Evolutionary conservation across 2,888 invertebrate species (phyloP).

Genomic region (Athetis lepigone): DNA sequence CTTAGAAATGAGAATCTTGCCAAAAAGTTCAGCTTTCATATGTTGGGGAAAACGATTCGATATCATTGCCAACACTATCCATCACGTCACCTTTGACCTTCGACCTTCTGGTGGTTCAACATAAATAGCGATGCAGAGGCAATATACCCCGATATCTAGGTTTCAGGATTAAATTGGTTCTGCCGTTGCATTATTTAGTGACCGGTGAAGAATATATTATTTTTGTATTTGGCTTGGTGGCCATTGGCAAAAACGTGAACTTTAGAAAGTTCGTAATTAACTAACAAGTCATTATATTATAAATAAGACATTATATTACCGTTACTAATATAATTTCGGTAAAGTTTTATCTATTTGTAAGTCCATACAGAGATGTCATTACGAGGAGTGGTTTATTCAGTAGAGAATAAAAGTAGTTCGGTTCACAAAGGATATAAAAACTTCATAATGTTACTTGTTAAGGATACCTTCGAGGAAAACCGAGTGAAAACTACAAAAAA

Average conservation of each 20-base stretch:
- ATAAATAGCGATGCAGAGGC: background rate
- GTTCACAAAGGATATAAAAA: conserved; percentile 23
- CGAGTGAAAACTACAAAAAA: conserved; percentile 39
- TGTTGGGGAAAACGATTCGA: conserved; percentile 29
- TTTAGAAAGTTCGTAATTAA: background rate
- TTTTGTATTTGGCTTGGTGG: background rate
- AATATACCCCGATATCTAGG: conserved; percentile 5
- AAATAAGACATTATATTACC: too few relatives aligned
- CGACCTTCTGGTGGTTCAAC: conserved; percentile 22
- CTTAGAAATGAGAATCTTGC: conserved; percentile 44
- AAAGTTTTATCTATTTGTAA: background rate
- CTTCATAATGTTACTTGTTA: conserved; percentile 20
- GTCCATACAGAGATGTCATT: background rate
- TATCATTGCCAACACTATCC: conserved; percentile 47
- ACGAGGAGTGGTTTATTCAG: background rate
- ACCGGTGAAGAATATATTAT: background rate
- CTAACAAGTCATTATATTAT: background rate
- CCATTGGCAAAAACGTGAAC: background rate
- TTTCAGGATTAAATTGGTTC: conserved; percentile 15
- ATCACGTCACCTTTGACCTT: conserved; percentile 42
- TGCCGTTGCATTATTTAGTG: conserved; percentile 8
- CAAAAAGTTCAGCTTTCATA: conserved; percentile 48
- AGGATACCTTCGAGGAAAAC: background rate
- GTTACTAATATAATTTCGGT: background rate
- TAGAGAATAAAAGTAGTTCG: conserved; percentile 18